Conservation (phyloP, 2,113 vertebrate species). For the Caranx ignobilis region DNA sequence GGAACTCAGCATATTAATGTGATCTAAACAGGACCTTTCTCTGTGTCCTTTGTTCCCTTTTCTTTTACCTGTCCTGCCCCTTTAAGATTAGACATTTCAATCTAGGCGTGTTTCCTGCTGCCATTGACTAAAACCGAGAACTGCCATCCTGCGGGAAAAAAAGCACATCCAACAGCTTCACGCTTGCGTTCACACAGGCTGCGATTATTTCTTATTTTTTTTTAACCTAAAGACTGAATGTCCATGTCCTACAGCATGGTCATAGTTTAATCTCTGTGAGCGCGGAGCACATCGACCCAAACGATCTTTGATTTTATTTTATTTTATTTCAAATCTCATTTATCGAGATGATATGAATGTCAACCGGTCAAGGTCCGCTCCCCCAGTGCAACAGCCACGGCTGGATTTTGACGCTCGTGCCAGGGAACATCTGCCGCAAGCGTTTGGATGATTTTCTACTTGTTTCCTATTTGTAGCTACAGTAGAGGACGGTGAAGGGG, state of each 20-base stretch:
- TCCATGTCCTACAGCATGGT: neutral
- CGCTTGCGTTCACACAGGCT: neutral
- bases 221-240: neutral
- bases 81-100: constrained; percentile 84
- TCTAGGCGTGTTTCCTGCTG: constrained; percentile 88
- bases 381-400: constrained; percentile 53
- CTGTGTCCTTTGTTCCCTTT: constrained; percentile 74
- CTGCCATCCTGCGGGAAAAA: constrained; percentile 72
- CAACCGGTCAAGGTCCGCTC: constrained; percentile 80
- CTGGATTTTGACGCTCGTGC: constrained; percentile 39
- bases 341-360: constrained; percentile 77
- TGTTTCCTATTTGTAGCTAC: neutral
- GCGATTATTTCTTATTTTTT: constrained; percentile 15
- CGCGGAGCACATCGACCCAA: neutral
- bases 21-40: neutral
- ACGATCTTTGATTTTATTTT: constrained; percentile 3
- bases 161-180: constrained; percentile 37
- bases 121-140: constrained; percentile 79
- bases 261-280: neutral
- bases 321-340: constrained; percentile 25
- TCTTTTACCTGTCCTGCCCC: constrained; percentile 76
- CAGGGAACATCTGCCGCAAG: constrained; percentile 60
- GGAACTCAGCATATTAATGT: constrained; percentile 13
- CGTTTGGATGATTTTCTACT: constrained; percentile 44
- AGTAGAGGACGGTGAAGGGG: constrained; percentile 8